Evolutionary conservation across 1,140 invertebrate genomes (phyloP), one percentile per base, ranked within the genome.

Genomic region (Anoplophora glabripennis): DNA sequence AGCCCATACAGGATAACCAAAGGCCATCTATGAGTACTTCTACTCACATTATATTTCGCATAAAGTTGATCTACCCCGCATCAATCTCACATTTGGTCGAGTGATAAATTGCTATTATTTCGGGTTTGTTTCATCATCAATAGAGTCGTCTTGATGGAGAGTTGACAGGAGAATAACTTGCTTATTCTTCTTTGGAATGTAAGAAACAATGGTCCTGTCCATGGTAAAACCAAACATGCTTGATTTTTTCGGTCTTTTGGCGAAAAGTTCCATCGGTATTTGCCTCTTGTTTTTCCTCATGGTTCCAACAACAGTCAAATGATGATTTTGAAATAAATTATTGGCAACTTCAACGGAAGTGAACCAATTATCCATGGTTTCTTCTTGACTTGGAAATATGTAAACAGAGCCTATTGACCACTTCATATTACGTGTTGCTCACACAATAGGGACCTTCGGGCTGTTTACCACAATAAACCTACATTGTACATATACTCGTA

Each of bases 161-260:
- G 12, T 46, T 46, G 12, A 15, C 14, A 11, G 9, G 1, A 46
- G 14, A 15, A 46, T 46, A 46, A 21, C 12, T 14, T 14, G 44
- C 44, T 46, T 46, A 9, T 46, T 46, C 14, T 46, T 46, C 12
- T 46, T 21, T 17, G 44, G 21, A 5, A 28, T 28, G 5, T 28
- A 28, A 3, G 21, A 28, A 28, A 28, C 21, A 28, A 28, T 28
- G 21, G 21, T 28, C 5, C 2, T 28, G 5, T 28, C 21, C 5
- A 3, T 2, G 3, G 11, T 46, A 17, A 46, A 46, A 46, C 44
- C 44, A 46, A 46, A 46, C 44, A 46, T 46, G 44, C 44, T 46
- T 46, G 44, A 46, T 9, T 46, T 46, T 46, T 4, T 12, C 4
- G 44, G 12, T 17, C 15, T 14, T 17, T 9, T 14, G 1, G 44